These are phyloP conservation scores for Barypeithes pellucidus DNA, from an alignment of 2,888 invertebrate genomes.

Conservation along the genomic window DNA sequence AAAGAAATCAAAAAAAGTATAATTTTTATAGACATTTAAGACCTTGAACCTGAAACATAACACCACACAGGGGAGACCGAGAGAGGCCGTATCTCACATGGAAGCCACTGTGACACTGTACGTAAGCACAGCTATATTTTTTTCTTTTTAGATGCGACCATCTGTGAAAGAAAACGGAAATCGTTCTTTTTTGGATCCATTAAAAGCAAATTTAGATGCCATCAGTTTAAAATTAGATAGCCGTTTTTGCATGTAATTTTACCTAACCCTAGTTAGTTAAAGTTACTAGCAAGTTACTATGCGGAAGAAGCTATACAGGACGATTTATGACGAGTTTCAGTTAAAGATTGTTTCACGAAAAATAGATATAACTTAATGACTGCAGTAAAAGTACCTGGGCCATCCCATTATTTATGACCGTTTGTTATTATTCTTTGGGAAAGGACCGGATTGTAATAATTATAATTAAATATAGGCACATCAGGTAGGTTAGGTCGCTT, in stretches of 20 bases:
- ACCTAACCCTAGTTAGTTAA: neutral
- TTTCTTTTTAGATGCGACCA: constrained; percentile 24
- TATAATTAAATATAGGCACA: no score
- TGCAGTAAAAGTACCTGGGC: no score
- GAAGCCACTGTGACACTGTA: constrained; percentile 17
- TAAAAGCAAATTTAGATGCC: constrained; percentile 41
- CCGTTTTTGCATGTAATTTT: constrained; percentile 10
- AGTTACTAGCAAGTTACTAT: neutral
- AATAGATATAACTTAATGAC: no score
- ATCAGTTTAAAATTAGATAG: constrained; percentile 22
- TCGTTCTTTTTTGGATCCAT: constrained; percentile 30
- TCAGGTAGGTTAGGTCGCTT: no score
- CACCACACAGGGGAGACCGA: neutral
- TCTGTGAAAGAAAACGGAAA: constrained; percentile 47
- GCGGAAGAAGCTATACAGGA: neutral
- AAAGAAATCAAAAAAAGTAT: neutral
- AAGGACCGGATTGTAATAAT: no score
- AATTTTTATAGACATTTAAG: neutral
- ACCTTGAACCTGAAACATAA: constrained; percentile 19
- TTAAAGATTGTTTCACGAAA: no score
- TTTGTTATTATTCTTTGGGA: no score
- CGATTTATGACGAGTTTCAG: no score
- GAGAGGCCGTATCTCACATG: constrained; percentile 22
- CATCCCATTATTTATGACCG: no score
- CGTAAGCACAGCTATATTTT: constrained; percentile 29